Evolutionary conservation across 1,140 invertebrate genomes (phyloP).

Genomic region (Calliopsis andreniformis): DNA sequence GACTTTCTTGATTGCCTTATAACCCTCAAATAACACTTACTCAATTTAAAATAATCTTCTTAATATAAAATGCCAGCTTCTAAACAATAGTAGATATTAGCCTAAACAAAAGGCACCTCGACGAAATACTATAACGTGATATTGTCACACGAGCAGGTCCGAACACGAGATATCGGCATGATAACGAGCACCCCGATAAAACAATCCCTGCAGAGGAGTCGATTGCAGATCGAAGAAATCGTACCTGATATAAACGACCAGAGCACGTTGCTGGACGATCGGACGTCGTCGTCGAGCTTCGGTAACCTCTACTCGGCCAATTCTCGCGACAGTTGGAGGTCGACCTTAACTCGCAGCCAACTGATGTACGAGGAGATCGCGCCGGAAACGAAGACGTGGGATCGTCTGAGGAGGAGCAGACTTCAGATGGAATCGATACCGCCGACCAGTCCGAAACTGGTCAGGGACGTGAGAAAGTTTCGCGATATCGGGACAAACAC

Average conservation of each 20-base stretch:
- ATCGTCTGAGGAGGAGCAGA: conserved; percentile 41
- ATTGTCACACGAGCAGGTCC: conserved; percentile 42
- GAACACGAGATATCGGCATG: conserved; percentile 73
- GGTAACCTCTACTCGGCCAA: conserved; percentile 33
- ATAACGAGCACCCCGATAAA: conserved; percentile 72
- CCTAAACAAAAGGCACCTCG: background rate
- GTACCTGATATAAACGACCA: conserved; percentile 50
- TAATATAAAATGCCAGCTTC: no score
- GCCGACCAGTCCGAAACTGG: conserved; percentile 29
- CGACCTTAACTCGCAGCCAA: conserved; percentile 36
- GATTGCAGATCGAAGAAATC: conserved; percentile 57
- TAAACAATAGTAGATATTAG: no score
- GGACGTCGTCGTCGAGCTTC: conserved; percentile 6
- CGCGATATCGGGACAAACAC: conserved; percentile 63
- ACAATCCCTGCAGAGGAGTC: conserved; percentile 45
- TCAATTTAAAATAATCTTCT: no score
- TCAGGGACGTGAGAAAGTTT: conserved; percentile 15
- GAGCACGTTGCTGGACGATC: conserved; percentile 6
- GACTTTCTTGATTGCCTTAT: no score
- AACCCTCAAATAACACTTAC: no score
- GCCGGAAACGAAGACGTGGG: conserved; percentile 41
- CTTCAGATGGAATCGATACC: conserved; percentile 57
- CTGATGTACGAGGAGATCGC: conserved; percentile 41
- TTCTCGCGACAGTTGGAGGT: conserved; percentile 38
- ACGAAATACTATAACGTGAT: background rate